These are phyloP conservation scores for Channa argus DNA, from an alignment of 2,113 vertebrate species.

Conservation along the genomic window DNA sequence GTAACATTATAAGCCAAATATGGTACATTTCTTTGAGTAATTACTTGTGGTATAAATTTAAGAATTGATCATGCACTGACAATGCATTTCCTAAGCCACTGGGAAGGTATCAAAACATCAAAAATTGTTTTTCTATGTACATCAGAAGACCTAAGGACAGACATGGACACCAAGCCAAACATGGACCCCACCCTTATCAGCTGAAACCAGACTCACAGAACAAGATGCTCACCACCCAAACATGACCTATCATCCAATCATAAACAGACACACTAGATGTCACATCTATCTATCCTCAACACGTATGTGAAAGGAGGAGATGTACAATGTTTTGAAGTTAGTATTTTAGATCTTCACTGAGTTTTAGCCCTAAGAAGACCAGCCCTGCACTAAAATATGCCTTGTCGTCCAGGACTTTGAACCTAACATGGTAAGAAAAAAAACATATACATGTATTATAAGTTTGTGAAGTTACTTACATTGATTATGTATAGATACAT, in stretches of 20 bases:
- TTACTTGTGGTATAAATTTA: too few relatives aligned
- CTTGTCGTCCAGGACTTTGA: neutral
- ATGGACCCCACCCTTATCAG: conserved; percentile 74
- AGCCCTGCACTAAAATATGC: neutral
- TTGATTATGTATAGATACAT: neutral
- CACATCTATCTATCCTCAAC: conserved; percentile 24
- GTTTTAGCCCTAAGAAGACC: conserved; percentile 11
- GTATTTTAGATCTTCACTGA: conserved; percentile 10
- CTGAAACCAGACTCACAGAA: conserved; percentile 58
- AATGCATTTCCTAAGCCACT: too few relatives aligned
- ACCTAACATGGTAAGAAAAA: neutral
- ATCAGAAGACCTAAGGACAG: conserved; percentile 9
- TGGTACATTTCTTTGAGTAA: too few relatives aligned
- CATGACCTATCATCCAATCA: conserved; percentile 39
- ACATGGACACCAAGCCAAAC: conserved; percentile 6
- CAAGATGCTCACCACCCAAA: conserved; percentile 27
- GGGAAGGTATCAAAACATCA: too few relatives aligned
- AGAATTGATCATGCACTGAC: too few relatives aligned
- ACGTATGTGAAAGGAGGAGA: conserved; percentile 48
- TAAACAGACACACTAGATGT: conserved; percentile 10
- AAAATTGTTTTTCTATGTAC: neutral
- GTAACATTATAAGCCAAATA: too few relatives aligned
- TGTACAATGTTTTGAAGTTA: conserved; percentile 46
- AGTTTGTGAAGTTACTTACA: neutral
- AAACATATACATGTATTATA: neutral